phyloP scores from a whole-genome alignment of 2,888 invertebrate genomes.

The Clunio marinus region DNA sequence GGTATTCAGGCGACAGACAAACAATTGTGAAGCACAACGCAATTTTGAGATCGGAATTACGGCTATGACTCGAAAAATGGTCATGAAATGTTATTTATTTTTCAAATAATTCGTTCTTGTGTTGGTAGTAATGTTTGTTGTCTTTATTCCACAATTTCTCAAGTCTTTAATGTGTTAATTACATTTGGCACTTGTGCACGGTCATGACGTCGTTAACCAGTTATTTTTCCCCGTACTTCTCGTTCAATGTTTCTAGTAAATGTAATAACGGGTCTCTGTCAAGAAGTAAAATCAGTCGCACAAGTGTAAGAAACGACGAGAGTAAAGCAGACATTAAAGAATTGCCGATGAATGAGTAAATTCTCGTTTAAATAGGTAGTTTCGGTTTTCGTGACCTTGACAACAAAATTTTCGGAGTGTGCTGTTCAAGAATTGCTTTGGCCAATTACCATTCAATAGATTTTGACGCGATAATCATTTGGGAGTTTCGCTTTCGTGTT shows the following conservation, averaged over 20 bases:
- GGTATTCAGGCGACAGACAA: not conserved
- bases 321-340: not conserved
- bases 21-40: not conserved
- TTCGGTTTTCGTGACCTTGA: too few species aligned
- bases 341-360: too few species aligned
- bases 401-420: too few species aligned
- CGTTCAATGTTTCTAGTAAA: not conserved
- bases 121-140: too few species aligned
- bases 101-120: too few species aligned
- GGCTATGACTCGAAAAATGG: not conserved
- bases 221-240: not conserved
- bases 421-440: too few species aligned
- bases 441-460: too few species aligned
- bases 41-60: not conserved
- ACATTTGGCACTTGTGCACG: constrained; percentile 24
- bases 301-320: not conserved
- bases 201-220: constrained; percentile 7
- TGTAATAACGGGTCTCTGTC: constrained; percentile 2
- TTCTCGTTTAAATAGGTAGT: too few species aligned
- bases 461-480: too few species aligned
- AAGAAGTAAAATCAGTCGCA: constrained; percentile 6
- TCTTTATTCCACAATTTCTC: not conserved
- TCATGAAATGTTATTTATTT: not conserved
- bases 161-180: constrained; percentile 34
- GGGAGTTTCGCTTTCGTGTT: too few species aligned